These are phyloP conservation scores for Miniopterus natalensis DNA, from an alignment of 2,113 vertebrate genomes.

Conservation along the genomic window DNA sequence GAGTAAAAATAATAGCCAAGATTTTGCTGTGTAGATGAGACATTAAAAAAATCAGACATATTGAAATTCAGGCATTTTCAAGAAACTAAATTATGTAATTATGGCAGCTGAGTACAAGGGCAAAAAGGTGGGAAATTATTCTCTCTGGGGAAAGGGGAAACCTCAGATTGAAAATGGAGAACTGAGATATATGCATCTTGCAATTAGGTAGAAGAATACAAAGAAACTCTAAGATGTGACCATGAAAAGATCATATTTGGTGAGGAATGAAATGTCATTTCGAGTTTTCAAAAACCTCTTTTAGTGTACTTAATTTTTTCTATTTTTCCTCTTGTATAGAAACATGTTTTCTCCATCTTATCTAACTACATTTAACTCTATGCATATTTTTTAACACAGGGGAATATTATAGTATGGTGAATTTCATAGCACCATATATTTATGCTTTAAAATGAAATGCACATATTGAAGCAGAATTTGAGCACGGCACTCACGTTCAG, in stretches of 20 bases:
- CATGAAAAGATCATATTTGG: not conserved
- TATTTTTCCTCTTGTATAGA: not conserved
- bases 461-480: slow-evolving; percentile 18
- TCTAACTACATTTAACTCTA: not conserved
- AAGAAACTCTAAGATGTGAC: not conserved
- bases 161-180: not conserved
- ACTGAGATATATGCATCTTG: not conserved
- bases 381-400: not conserved
- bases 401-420: not conserved
- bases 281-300: slow-evolving; percentile 13
- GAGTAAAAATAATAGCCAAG: not conserved
- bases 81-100: slow-evolving; percentile 48
- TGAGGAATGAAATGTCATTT: slow-evolving; percentile 6
- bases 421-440: not conserved
- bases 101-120: not conserved
- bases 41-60: not conserved
- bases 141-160: not conserved
- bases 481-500: not conserved
- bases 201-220: not conserved
- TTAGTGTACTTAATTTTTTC: slow-evolving; percentile 3
- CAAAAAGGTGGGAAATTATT: not conserved
- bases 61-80: slow-evolving; percentile 11
- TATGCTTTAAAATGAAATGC: not conserved
- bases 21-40: not conserved
- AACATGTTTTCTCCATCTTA: not conserved